A percentile compares a stretch with the other conserved stretches of the same genome.
Conservation (phyloP, 2,113 vertebrate genomes). For the Eurystomus gularis region DNA sequence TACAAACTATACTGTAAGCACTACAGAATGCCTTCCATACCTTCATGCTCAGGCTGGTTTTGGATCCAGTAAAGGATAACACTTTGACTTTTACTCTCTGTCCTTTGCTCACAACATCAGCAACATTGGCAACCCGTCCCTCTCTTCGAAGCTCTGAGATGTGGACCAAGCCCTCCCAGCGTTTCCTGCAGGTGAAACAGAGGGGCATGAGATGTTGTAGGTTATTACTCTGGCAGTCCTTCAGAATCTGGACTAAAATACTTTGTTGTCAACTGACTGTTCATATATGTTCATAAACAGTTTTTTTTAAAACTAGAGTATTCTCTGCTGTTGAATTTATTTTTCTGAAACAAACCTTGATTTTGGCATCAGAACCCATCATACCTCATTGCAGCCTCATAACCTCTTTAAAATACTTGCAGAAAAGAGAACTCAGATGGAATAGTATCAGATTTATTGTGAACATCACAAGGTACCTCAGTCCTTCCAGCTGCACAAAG, state of each 20-base stretch:
- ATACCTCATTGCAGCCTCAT: rapidly evolving
- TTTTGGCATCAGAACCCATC: background rate
- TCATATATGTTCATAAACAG: rapidly evolving
- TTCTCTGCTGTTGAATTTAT: rapidly evolving
- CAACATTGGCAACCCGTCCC: constrained; percentile 94
- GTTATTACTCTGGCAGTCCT: background rate
- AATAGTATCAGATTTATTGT: rapidly evolving
- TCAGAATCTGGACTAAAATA: background rate
- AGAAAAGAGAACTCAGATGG: background rate
- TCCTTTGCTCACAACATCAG: constrained; percentile 97
- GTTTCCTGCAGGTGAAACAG: constrained; percentile 78
- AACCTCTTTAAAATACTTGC: background rate
- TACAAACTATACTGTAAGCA: background rate
- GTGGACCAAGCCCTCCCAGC: constrained; percentile 97
- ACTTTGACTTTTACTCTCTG: constrained; percentile 98
- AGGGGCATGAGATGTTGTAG: background rate
- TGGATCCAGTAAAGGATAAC: constrained; percentile 96
- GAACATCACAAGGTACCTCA: constrained; percentile 77
- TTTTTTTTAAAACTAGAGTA: background rate
- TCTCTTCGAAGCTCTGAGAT: constrained; percentile 95
- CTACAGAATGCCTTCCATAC: constrained; percentile 55
- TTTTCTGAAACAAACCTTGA: background rate
- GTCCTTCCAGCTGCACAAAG: constrained; percentile 96
- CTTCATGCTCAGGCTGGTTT: constrained; percentile 99
- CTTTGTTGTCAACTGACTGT: background rate